These are phyloP conservation scores for Pheucticus melanocephalus DNA, from an alignment of 2,113 vertebrate species.

Conservation along the genomic window DNA sequence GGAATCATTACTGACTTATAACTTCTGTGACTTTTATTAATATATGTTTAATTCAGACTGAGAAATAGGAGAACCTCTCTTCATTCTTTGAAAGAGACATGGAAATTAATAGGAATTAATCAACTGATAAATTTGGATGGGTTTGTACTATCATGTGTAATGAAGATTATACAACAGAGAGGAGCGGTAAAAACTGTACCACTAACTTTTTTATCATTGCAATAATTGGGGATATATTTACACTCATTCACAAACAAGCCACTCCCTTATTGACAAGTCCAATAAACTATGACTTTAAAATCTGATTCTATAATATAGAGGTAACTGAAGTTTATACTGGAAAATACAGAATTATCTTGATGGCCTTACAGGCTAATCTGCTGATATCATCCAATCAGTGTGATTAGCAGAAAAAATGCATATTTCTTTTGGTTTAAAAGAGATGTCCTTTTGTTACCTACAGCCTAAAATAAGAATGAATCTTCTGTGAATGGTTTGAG, in stretches of 20 bases:
- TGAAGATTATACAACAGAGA: background rate
- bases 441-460: background rate
- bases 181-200: background rate
- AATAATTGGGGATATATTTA: background rate
- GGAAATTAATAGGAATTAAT: background rate
- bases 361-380: background rate
- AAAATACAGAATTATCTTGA: background rate
- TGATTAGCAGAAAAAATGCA: background rate
- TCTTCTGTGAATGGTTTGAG: background rate
- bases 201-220: background rate
- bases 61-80: background rate
- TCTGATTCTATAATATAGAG: background rate
- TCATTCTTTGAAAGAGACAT: background rate
- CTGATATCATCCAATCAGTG: background rate
- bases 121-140: background rate
- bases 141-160: background rate
- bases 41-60: background rate
- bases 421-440: background rate
- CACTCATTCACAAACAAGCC: background rate
- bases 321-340: background rate
- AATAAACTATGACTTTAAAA: background rate
- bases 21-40: background rate
- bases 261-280: background rate
- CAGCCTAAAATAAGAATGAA: background rate
- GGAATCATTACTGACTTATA: background rate